Evolutionary conservation across 2,797 vertebrate genomes (phyloP).

Genomic region (Hippopotamyrus pictus): DNA sequence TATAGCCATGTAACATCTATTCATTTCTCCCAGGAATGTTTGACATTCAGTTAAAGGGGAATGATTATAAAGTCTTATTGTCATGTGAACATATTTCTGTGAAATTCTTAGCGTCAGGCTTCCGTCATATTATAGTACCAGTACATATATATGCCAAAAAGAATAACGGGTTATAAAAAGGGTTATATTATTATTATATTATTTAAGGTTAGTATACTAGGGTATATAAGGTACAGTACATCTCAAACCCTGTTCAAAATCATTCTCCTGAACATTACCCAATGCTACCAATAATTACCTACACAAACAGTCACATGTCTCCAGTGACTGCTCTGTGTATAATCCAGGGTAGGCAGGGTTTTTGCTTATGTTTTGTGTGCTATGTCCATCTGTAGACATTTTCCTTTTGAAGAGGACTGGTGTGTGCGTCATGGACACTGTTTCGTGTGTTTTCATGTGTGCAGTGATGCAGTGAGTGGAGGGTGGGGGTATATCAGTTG

Average conservation of each 20-base stretch:
- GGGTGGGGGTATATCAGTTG: not conserved
- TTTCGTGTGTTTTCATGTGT: not conserved
- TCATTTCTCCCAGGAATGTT: not conserved
- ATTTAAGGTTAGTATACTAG: too few relatives aligned
- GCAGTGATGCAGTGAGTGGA: not conserved
- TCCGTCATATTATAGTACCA: not conserved
- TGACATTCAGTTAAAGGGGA: not conserved
- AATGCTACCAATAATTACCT: not conserved
- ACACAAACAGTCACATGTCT: not conserved
- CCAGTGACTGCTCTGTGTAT: not conserved
- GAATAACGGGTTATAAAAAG: too few relatives aligned
- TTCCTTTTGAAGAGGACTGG: not conserved
- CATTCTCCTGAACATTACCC: not conserved
- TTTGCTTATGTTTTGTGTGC: not conserved
- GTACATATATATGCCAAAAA: not conserved
- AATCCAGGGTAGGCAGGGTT: not conserved
- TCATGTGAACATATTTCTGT: not conserved
- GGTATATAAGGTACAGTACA: not conserved
- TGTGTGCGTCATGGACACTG: constrained; percentile 4
- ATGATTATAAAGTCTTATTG: not conserved
- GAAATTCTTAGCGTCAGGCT: not conserved
- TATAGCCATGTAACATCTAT: not conserved
- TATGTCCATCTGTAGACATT: not conserved
- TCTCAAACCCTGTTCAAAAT: not conserved
- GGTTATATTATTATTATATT: too few relatives aligned